phyloP scores from a whole-genome alignment of 2,797 vertebrate species.

The Thripadectes ignobilis region DNA sequence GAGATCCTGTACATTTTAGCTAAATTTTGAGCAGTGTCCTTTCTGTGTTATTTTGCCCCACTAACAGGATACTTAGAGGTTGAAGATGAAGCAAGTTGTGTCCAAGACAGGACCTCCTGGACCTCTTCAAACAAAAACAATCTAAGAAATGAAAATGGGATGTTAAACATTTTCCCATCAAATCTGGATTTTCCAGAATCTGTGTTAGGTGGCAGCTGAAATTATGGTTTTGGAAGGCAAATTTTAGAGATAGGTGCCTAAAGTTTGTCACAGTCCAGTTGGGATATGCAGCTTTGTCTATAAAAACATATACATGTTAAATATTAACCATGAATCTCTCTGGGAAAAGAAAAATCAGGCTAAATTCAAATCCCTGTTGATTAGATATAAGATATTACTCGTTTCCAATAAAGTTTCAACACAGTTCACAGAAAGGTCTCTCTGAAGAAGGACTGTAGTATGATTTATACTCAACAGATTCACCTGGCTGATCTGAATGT shows the following conservation, averaged over 20 bases:
- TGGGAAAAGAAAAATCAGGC: accelerated
- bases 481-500: background rate
- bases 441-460: accelerated
- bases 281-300: accelerated
- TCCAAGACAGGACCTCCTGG: background rate
- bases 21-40: background rate
- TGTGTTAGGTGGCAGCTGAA: background rate
- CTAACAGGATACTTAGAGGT: background rate
- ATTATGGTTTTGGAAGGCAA: background rate
- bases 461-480: background rate
- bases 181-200: background rate
- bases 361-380: background rate
- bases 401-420: background rate
- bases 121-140: background rate
- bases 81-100: background rate
- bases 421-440: background rate
- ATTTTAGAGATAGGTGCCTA: background rate
- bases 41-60: background rate
- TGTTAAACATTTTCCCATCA: accelerated
- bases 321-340: background rate
- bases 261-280: background rate
- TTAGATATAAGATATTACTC: background rate
- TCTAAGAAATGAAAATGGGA: background rate
- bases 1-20: accelerated
- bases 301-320: background rate